Conservation (phyloP, 1,140 invertebrate genomes). For the Oreohelix idahoensis region DNA sequence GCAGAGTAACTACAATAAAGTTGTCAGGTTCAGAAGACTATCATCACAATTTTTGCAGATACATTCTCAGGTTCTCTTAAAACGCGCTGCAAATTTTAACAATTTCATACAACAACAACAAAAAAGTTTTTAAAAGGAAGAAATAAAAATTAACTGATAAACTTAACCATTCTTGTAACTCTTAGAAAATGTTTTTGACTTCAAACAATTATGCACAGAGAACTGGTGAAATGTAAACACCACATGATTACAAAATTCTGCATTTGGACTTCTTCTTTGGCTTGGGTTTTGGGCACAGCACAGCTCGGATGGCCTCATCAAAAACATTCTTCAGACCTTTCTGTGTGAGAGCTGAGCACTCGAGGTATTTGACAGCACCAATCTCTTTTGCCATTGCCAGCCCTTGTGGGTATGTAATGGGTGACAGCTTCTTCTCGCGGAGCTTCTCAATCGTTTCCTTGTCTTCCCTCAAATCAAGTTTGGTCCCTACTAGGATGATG, state of each 20-base stretch:
- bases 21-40: too few species aligned
- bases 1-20: too few species aligned
- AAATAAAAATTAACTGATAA: too few species aligned
- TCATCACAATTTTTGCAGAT: too few species aligned
- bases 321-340: constrained; percentile 76
- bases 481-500: constrained; percentile 80
- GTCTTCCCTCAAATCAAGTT: constrained; percentile 94
- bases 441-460: constrained; percentile 98
- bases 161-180: too few species aligned
- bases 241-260: constrained; percentile 47
- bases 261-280: constrained; percentile 59
- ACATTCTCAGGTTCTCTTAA: too few species aligned
- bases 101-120: too few species aligned
- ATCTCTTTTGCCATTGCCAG: constrained; percentile 99
- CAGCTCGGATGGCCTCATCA: constrained; percentile 76
- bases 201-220: background rate
- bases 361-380: constrained; percentile 76
- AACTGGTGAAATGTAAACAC: background rate
- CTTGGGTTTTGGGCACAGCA: constrained; percentile 67
- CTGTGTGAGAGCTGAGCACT: constrained; percentile 76
- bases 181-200: too few species aligned
- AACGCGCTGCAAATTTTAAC: too few species aligned
- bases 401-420: constrained; percentile 97
- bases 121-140: too few species aligned
- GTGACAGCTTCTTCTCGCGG: constrained; percentile 96